Evolutionary conservation across 2,888 invertebrate species (phyloP).

Genomic region (Drosophila suboccidentalis): DNA sequence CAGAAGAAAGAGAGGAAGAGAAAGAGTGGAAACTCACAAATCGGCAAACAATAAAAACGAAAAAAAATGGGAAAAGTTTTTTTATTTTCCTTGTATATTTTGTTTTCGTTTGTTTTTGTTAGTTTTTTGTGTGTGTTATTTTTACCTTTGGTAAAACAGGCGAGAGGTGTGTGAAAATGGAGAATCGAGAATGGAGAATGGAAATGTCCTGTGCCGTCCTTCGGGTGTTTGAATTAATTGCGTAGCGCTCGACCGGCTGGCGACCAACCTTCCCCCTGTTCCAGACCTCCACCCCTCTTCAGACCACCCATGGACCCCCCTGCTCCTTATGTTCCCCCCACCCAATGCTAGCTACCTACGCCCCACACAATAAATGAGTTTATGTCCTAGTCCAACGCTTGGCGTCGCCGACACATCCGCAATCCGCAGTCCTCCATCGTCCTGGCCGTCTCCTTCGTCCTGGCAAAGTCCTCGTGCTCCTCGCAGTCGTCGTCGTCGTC

Average conservation of each 20-base stretch:
- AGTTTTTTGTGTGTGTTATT: constrained; percentile 1
- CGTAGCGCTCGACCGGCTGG: constrained; percentile 77
- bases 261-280: constrained; percentile 47
- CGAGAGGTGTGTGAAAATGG: constrained; percentile 30
- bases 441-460: constrained; percentile 18
- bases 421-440: constrained; percentile 5
- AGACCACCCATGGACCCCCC: not conserved
- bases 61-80: constrained; percentile 15
- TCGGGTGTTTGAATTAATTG: constrained; percentile 79
- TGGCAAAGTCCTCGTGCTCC: constrained; percentile 17
- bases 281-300: not conserved
- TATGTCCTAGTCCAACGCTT: constrained; percentile 74
- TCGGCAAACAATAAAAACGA: constrained; percentile 45
- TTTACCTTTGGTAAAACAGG: constrained; percentile 55
- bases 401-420: constrained; percentile 60
- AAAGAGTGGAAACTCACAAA: constrained; percentile 16
- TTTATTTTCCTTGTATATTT: constrained; percentile 6
- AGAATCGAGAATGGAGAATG: constrained; percentile 47
- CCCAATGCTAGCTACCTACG: constrained; percentile 46
- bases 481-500: not conserved
- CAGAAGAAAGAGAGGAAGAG: not conserved
- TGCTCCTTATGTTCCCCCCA: not conserved
- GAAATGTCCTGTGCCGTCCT: constrained; percentile 70
- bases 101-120: not conserved
- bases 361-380: constrained; percentile 76